Evolutionary conservation across 2,888 invertebrate genomes (phyloP), one percentile per base, ranked within the genome.

Genomic region (Caenorhabditis virilis): DNA sequence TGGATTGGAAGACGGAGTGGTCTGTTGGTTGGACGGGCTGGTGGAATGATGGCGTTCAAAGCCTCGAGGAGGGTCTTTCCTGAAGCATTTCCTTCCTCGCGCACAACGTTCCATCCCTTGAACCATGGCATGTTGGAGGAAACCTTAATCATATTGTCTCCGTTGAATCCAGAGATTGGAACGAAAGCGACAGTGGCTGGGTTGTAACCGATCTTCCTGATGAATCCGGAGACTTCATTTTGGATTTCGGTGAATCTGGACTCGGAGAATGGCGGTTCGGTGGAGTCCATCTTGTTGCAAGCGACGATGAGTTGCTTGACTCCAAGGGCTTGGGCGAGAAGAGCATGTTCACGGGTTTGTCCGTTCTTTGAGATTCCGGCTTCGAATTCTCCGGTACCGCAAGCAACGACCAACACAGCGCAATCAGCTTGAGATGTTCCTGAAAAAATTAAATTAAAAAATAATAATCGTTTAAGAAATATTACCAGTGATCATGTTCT

Each of bases 271-370:
- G 95, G 92, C 78, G 98, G 97, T 86, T 95, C 95, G 83, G 98
- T 97, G 65, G 93, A 93, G 87, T 98, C 98, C 97, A 99, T 98
- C 88, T 99, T 98, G 90, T 99, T 98, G 82, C 98, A 94, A 82
- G 94, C 97, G 73, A 99, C 93, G 81, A 99, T 94, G 85, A 99
- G 88, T 88, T 98, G 97, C 87, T 94, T 98, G 72, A 98, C 97
- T 85, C 97, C 97, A 80, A 97, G 89, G 47, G 97, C 95, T 89
- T 93, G 97, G 78, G 95, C 95, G 80, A 98, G 90, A 78, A 97
- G 89, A 74, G 95, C 95, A 86, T 98, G 97, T 87, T 98, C 97
- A 85, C 97, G 91, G 80, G 97, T 98, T 87, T 98, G 98, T 76
- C 98, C 98, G 86, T 95, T 95, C 89, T 95, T 95, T 57, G 95